A percentile compares a stretch with the other conserved stretches of the same genome.
phyloP scores from a whole-genome alignment of 2,113 vertebrate genomes.

The Felis catus region F.catus_Fca126_mat1.0 CM031421.1:14661001-14661500 shows the following conservation, averaged over 20 bases:
- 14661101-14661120: neutral
- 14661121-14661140: neutral
- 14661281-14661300: slow-evolving; percentile 29
- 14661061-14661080: neutral
- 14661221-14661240: neutral
- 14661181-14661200: neutral
- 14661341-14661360: slow-evolving; percentile 1
- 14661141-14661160: neutral
- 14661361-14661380: neutral
- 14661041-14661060: neutral
- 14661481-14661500: neutral
- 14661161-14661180: neutral
- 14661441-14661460: neutral
- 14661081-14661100: neutral
- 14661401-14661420: neutral
- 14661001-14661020: neutral
- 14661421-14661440: neutral
- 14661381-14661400: neutral
- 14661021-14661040: neutral
- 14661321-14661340: neutral
- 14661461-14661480: neutral
- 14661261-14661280: slow-evolving; percentile 37
- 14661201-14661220: neutral
- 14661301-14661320: neutral
- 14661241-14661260: neutral